These are phyloP conservation scores for Pelobates cultripes DNA, from an alignment of 2,797 vertebrate genomes.

Conservation along the genomic window DNA sequence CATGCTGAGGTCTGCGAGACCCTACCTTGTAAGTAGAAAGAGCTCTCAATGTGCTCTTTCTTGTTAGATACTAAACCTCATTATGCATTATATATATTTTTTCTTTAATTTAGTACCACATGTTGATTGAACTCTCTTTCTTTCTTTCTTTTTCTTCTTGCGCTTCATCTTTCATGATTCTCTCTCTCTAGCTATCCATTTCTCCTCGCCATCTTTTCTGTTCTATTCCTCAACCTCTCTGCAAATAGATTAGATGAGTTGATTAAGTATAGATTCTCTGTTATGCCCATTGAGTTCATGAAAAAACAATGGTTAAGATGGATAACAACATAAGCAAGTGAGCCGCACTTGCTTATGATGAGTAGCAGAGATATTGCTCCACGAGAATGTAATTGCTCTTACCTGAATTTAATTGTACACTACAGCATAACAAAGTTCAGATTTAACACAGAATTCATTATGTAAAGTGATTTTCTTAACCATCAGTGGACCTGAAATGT, in stretches of 20 bases:
- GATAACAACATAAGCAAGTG: constrained; percentile 26
- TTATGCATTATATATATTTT: no score
- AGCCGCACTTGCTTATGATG: constrained; percentile 7
- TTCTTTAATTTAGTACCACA: no score
- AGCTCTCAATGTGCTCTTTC: no score
- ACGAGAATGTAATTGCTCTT: constrained; percentile 31
- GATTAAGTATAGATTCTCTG: constrained; percentile 10
- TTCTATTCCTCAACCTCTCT: no score
- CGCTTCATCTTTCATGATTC: no score
- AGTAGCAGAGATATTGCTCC: neutral
- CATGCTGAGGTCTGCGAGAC: no score
- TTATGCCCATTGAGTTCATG: neutral
- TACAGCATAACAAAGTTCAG: constrained; percentile 34
- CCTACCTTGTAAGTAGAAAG: no score
- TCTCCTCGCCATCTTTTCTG: no score
- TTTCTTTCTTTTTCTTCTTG: no score
- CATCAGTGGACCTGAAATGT: constrained; percentile 39
- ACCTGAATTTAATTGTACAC: constrained; percentile 38
- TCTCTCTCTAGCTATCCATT: no score
- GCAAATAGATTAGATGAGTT: neutral
- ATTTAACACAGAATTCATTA: constrained; percentile 46
- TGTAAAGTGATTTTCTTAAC: constrained; percentile 52
- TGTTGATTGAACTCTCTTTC: no score
- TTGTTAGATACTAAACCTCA: no score
- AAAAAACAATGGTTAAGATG: constrained; percentile 11